phyloP scores from a whole-genome alignment of 2,888 invertebrate species.

The Orthosia cruda region DNA sequence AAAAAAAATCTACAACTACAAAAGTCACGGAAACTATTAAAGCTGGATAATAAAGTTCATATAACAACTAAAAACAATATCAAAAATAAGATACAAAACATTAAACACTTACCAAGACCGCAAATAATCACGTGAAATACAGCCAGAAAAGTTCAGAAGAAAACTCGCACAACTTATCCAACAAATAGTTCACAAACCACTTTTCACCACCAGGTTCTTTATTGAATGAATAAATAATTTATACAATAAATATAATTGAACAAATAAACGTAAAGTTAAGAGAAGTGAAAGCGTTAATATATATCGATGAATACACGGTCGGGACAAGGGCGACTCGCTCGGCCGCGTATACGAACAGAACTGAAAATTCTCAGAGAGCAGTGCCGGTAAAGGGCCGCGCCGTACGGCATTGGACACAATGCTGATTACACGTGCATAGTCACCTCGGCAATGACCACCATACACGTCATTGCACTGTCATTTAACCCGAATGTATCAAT shows the following conservation, averaged over 20 bases:
- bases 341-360: slow-evolving; percentile 58
- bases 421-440: slow-evolving; percentile 32
- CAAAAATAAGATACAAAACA: background rate
- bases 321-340: slow-evolving; percentile 55
- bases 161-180: slow-evolving; percentile 48
- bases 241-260: background rate
- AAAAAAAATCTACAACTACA: too few species aligned
- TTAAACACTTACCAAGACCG: slow-evolving; percentile 48
- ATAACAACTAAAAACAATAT: background rate
- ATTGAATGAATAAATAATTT: slow-evolving; percentile 3
- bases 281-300: slow-evolving; percentile 37
- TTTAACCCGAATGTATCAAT: slow-evolving; percentile 26
- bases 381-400: slow-evolving; percentile 29
- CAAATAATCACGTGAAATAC: slow-evolving; percentile 14
- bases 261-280: slow-evolving; percentile 11
- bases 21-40: background rate
- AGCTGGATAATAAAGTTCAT: background rate
- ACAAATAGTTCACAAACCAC: slow-evolving; percentile 47
- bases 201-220: slow-evolving; percentile 11
- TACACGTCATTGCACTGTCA: slow-evolving; percentile 28
- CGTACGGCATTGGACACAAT: slow-evolving; percentile 20
- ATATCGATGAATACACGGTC: slow-evolving; percentile 39
- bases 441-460: slow-evolving; percentile 46
- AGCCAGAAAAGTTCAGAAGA: slow-evolving; percentile 42
- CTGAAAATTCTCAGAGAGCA: slow-evolving; percentile 54